phyloP scores from a whole-genome alignment of 2,797 vertebrate species.

The Euthynnus affinis region DNA sequence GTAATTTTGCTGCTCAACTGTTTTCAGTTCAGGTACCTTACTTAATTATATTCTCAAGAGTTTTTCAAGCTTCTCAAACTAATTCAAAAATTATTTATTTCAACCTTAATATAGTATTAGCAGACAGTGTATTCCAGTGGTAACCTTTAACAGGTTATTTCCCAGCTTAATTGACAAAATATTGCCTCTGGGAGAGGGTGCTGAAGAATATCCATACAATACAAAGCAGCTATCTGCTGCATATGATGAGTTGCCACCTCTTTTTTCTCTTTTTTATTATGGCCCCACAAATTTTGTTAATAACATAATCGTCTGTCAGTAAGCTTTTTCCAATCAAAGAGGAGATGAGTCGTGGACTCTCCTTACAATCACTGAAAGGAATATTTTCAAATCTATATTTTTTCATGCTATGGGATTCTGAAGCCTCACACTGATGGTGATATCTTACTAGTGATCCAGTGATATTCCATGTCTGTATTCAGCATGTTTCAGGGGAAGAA shows the following conservation, averaged over 20 bases:
- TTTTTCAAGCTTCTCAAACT: neutral
- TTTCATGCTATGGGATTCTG: neutral
- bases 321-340: conserved; percentile 15
- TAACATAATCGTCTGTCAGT: conserved; percentile 24
- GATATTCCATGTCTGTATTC: neutral
- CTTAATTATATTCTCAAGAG: neutral
- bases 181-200: conserved; percentile 13
- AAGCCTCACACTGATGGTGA: neutral
- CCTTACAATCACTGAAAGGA: neutral
- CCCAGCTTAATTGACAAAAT: neutral
- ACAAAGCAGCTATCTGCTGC: conserved; percentile 16
- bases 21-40: neutral
- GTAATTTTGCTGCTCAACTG: too few relatives aligned
- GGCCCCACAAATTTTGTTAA: conserved; percentile 6
- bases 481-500: too few relatives aligned
- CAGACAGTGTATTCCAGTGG: neutral
- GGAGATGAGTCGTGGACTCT: conserved; percentile 5
- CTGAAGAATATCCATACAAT: conserved; percentile 22
- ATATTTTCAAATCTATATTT: conserved; percentile 1
- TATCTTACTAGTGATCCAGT: neutral
- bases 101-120: neutral
- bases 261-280: conserved; percentile 25
- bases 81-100: neutral
- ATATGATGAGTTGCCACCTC: conserved; percentile 29
- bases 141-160: neutral